Percentiles rank a stretch among this genome's conserved stretches.
Evolutionary conservation across 2,888 invertebrate genomes (phyloP).

Genomic region (Agyllia agylla): DNA sequence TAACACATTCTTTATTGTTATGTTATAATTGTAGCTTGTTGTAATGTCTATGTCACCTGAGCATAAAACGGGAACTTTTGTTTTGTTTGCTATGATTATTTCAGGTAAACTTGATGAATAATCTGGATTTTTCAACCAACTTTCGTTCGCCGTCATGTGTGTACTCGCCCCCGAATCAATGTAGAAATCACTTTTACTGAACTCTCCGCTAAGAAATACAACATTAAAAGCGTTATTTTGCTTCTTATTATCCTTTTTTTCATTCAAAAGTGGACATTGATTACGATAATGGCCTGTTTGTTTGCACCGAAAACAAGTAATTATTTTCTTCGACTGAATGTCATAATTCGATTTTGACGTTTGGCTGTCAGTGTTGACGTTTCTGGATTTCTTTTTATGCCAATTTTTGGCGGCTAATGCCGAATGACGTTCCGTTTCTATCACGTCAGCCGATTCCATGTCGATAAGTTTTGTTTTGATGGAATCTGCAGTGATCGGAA

Average conservation of each 20-base stretch:
- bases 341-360: background rate
- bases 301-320: constrained; percentile 45
- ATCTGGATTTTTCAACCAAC: constrained; percentile 9
- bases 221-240: constrained; percentile 11
- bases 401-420: background rate
- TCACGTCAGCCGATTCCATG: background rate
- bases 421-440: background rate
- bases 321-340: background rate
- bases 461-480: constrained; percentile 36
- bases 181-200: constrained; percentile 69
- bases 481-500: constrained; percentile 1
- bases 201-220: constrained; percentile 55
- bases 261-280: background rate
- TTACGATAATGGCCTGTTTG: constrained; percentile 27
- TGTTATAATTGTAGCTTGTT: constrained; percentile 25
- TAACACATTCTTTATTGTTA: constrained; percentile 58
- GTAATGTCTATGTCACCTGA: background rate
- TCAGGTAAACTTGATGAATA: constrained; percentile 28
- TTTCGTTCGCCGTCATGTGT: constrained; percentile 59
- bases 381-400: background rate
- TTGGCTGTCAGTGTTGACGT: background rate
- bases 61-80: constrained; percentile 62
- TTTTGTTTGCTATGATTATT: constrained; percentile 76
- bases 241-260: background rate
- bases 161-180: constrained; percentile 68